These are phyloP conservation scores for Pelobates fuscus DNA, from an alignment of 2,113 vertebrate species.

Conservation along the genomic window DNA sequence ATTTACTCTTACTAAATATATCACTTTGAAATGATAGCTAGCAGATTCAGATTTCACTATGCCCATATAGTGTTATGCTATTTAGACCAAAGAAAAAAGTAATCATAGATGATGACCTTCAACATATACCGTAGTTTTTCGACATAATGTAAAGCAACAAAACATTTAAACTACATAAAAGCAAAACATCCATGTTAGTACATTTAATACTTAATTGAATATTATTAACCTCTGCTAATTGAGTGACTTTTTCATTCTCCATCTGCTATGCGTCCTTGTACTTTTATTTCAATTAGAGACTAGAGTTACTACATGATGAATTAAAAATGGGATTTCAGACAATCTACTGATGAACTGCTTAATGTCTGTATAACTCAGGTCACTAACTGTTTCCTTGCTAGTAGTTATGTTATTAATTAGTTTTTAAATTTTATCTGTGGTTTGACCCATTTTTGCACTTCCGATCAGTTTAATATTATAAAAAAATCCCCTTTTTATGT, in stretches of 20 bases:
- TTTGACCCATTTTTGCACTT: not conserved
- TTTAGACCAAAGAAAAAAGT: too few relatives aligned
- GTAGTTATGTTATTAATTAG: conserved; percentile 19
- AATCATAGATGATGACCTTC: too few relatives aligned
- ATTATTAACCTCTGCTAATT: conserved; percentile 44
- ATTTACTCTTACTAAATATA: too few relatives aligned
- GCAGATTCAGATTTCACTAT: too few relatives aligned
- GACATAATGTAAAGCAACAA: too few relatives aligned
- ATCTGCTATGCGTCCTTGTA: conserved; percentile 29
- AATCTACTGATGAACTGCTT: not conserved
- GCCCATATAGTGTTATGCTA: too few relatives aligned
- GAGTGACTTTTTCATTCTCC: conserved; percentile 31
- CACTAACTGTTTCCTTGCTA: conserved; percentile 21
- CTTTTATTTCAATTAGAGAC: conserved; percentile 44
- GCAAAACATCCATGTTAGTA: conserved; percentile 32
- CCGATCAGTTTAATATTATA: not conserved
- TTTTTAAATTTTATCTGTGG: not conserved
- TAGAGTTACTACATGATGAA: conserved; percentile 22
- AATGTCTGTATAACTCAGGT: conserved; percentile 27
- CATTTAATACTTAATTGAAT: conserved; percentile 38
- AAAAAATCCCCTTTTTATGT: conserved; percentile 1
- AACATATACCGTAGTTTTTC: too few relatives aligned
- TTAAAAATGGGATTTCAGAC: conserved; percentile 23
- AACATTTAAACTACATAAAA: too few relatives aligned
- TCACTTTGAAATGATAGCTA: too few relatives aligned